Base-by-base conservation (phyloP, 2,797 vertebrate genomes). In the Neopelma chrysocephalum region DNA sequence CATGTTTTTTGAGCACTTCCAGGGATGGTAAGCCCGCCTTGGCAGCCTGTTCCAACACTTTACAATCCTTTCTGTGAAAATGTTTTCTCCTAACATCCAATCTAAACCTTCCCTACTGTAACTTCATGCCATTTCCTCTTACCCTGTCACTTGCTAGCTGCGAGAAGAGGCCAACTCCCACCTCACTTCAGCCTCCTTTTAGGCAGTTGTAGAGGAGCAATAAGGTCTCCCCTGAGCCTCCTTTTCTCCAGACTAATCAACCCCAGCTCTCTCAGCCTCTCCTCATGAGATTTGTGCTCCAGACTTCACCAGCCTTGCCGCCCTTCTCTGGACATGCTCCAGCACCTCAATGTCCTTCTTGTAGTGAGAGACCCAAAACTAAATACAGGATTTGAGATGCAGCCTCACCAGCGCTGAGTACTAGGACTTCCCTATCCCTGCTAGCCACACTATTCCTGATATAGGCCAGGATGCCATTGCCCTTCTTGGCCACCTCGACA, bases 391-490 rank as follows among this genome's bases (percentile, higher is more conserved):
- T 56, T 2, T n/a, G 27, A 62, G 32, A 21, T 34, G 23, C 0
- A 0, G 9, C 32, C 17, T 56, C 54, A 56, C 7, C 1, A 1
- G 47, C 40, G 47, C 20, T 2, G 1, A 34, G 47, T 61, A 54
- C 31, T 31, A 11, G 9, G 23, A 8, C 34, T 22, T 48, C 5
- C 26, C 34, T 36, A 11, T 1, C 27, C 62, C 70, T 69, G 34
- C 40, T 69, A 40, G 12, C n/a, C 47, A 32, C 31, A 17, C 31
- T 36, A 3, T 8, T 48, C 25, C 31, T 42, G 40, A 60, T 10
- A 6, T 3, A 69, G 22, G 34, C 40, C 40, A 68, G 15, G 34
- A 16, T 69, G 21, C 34, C 47, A 42, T 0, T 54, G 61, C 25
- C 47, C 23, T 60, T 53, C 57, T 32, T 68, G 62, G 40, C 22